phyloP scores from a whole-genome alignment of 2,113 vertebrate species.

The Tauraco erythrolophus region DNA sequence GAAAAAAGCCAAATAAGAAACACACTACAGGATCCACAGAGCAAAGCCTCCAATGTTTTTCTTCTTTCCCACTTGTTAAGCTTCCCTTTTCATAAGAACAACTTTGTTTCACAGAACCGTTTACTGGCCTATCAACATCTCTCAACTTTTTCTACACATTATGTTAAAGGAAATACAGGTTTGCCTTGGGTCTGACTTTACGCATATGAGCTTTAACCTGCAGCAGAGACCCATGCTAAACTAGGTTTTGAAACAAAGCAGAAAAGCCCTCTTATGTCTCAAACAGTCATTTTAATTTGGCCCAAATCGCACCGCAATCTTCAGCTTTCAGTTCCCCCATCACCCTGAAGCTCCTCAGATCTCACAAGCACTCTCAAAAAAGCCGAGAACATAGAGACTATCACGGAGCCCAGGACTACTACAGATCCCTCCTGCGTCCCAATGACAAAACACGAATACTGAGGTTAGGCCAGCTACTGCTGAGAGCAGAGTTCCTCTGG shows the following conservation, averaged over 20 bases:
- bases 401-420: rapidly evolving
- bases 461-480: neutral
- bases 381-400: neutral
- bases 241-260: neutral
- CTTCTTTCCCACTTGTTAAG: neutral
- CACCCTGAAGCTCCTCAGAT: neutral
- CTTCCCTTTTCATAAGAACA: neutral
- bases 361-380: neutral
- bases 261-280: neutral
- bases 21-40: neutral
- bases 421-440: neutral
- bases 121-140: neutral
- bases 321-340: neutral
- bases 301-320: neutral
- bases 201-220: neutral
- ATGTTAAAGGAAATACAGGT: neutral
- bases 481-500: rapidly evolving
- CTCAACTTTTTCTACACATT: neutral
- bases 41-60: neutral
- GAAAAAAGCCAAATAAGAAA: neutral
- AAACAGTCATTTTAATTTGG: neutral
- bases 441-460: neutral
- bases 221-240: neutral
- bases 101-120: neutral
- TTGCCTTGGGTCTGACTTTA: neutral